A percentile compares a stretch with the other conserved stretches of the same genome.
These are phyloP conservation scores for Triplophysa bombifrons DNA, from an alignment of 2,797 vertebrate genomes.

Conservation along the genomic window DNA sequence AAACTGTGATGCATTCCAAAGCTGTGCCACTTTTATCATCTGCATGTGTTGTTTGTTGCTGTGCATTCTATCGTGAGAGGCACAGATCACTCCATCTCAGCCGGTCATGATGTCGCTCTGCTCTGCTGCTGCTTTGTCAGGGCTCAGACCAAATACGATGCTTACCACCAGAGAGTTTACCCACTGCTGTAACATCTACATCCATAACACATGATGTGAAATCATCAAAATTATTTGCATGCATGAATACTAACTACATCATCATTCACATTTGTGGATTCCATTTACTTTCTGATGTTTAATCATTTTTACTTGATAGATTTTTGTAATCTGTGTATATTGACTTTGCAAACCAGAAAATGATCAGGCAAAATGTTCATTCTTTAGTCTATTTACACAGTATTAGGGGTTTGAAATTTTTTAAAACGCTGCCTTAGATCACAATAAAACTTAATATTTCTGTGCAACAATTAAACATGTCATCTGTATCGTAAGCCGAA, in stretches of 20 bases:
- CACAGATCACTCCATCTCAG: constrained; percentile 3
- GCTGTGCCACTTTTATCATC: constrained; percentile 45
- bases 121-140: constrained; percentile 40
- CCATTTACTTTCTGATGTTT: neutral
- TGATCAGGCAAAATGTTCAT: neutral
- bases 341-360: neutral
- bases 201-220: constrained; percentile 20
- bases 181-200: constrained; percentile 26
- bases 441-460: no score
- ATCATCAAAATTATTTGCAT: constrained; percentile 15
- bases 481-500: no score
- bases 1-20: constrained; percentile 72
- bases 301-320: neutral
- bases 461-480: no score
- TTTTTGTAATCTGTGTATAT: neutral
- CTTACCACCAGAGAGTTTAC: constrained; percentile 12
- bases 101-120: constrained; percentile 21
- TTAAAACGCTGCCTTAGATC: no score
- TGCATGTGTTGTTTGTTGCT: constrained; percentile 29
- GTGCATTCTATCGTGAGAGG: constrained; percentile 15
- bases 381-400: neutral
- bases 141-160: constrained; percentile 8
- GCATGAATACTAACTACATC: constrained; percentile 28
- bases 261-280: neutral
- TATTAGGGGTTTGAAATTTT: neutral